Evolutionary conservation across 2,888 invertebrate species (phyloP).

Genomic region (Nomada hirtipes): DNA sequence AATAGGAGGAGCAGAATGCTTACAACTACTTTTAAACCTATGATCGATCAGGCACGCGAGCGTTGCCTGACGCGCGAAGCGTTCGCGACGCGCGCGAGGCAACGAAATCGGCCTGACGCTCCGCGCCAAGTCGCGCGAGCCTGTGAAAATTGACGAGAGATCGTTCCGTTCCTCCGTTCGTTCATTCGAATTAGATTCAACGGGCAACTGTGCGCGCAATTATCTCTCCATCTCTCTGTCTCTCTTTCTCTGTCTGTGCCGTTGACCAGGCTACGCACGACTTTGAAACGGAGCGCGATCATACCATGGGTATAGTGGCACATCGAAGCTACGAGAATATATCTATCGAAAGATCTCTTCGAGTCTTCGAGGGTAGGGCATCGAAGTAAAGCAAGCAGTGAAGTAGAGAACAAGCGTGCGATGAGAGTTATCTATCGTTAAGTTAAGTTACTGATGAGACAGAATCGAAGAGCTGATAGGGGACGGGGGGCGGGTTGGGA

Average conservation of each 20-base stretch:
- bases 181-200: not conserved
- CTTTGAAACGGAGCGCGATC: constrained; percentile 77
- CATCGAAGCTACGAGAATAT: constrained; percentile 77
- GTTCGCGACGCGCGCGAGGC: constrained; percentile 7
- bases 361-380: constrained; percentile 8
- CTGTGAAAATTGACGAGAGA: constrained; percentile 40
- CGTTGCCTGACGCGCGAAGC: not conserved
- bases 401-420: not conserved
- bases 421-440: constrained; percentile 10
- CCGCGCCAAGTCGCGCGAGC: constrained; percentile 72
- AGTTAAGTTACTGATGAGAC: not conserved
- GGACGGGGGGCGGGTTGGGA: not conserved
- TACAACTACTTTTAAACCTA: constrained; percentile 22
- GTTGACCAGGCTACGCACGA: constrained; percentile 72
- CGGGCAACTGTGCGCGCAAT: no score
- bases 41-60: constrained; percentile 7
- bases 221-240: no score
- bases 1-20: constrained; percentile 6
- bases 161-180: not conserved
- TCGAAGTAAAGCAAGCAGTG: constrained; percentile 17
- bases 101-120: not conserved
- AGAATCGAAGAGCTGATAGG: not conserved
- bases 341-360: constrained; percentile 37
- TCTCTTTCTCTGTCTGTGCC: no score
- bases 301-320: constrained; percentile 83